phyloP scores from a whole-genome alignment of 2,888 invertebrate genomes.

The Omphaloscelis lunosa region DNA sequence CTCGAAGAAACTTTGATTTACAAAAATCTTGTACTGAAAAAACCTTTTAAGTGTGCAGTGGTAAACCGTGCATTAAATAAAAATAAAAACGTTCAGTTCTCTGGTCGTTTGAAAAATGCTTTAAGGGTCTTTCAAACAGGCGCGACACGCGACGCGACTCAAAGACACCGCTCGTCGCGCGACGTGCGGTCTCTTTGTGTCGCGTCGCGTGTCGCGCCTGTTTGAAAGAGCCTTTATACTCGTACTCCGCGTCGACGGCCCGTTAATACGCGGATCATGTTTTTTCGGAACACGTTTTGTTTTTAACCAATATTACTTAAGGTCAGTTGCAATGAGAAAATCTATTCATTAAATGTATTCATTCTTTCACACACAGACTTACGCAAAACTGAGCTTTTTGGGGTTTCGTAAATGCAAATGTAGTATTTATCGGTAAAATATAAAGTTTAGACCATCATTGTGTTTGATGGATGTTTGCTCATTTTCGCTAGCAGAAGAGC shows the following conservation, averaged over 20 bases:
- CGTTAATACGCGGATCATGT: not conserved
- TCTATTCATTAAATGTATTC: not conserved
- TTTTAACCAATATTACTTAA: not conserved
- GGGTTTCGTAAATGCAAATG: not conserved
- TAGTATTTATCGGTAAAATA: not conserved
- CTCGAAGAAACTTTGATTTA: not conserved
- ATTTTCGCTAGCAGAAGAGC: no score
- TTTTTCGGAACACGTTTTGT: not conserved
- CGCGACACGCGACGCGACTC: no score
- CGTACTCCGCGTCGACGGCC: not conserved
- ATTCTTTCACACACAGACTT: not conserved
- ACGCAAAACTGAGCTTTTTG: not conserved
- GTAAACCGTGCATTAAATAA: slow-evolving; percentile 5
- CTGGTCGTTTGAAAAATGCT: slow-evolving; percentile 29
- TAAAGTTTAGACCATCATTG: not conserved
- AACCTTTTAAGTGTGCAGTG: slow-evolving; percentile 13
- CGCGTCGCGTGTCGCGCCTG: no score
- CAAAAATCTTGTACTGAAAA: slow-evolving; percentile 14
- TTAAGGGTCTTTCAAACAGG: no score
- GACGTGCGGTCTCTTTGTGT: no score
- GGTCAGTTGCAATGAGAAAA: not conserved
- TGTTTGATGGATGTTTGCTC: not conserved
- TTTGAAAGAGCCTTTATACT: no score
- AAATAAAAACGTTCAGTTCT: slow-evolving; percentile 10
- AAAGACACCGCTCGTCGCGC: no score